Evolutionary conservation across 2,113 vertebrate species (phyloP), one percentile per base, ranked within the genome.

Genomic region (Heliornis fulica): DNA sequence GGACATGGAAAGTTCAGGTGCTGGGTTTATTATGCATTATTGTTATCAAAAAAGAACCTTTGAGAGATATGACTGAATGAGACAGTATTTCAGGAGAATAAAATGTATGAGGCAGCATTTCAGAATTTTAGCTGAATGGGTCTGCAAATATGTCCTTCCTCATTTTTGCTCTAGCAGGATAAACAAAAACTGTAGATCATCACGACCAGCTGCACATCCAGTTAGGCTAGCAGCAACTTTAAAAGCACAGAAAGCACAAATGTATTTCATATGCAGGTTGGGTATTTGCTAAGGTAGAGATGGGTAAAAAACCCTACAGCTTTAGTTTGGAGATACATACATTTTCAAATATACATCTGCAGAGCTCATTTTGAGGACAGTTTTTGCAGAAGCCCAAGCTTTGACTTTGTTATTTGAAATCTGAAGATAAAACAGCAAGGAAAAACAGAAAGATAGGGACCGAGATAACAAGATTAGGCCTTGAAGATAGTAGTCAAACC

Each of bases 161-260:
- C 57, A 76, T 95, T 94, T 94, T 92, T 66, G 82, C 69, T 77
- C 80, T 46, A 92, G 80, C 43, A 95, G 87, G 78, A 93, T 95
- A 93, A 94, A 94, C 83, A 95, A 60, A 87, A 94, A 91, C 83
- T 92, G 54, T 70, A 94, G 84, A 89, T 96, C 57, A 89, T 96
- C 57, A 36, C 69, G 93, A 48, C 43, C 95, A 96, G 83, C 90
- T 95, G 82, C 94, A 91, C 34, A 60, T 61, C 75, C 74, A 90
- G 57, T 79, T 50, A 82, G 19, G 13, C 65, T 92, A 85, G 82
- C 46, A 92, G 53, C 45, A 82, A 66, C 48, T 95, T 83, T 60
- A 66, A 83, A 89, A 94, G 8, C 38, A 72, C 26, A 75, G 54
- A 86, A 85, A 86, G 13, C 45, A 90, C 31, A 54, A 71, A 53